Evolutionary conservation across 2,113 vertebrate genomes (phyloP), one percentile per base, ranked within the genome.

Genomic region (Xenopus borealis): DNA sequence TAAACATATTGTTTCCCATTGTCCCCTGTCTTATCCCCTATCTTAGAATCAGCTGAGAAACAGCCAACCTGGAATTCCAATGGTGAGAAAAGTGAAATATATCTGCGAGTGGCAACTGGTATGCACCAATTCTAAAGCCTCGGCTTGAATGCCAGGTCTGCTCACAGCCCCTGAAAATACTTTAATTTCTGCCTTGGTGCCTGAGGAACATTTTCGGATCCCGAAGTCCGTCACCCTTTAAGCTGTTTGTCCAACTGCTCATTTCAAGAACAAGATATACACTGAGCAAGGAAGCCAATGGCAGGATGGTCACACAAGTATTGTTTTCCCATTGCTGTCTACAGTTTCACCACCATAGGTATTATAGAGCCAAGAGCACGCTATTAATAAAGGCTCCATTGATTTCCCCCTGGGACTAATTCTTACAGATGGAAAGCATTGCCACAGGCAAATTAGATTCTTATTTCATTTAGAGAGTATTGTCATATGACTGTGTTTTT

Each of bases 291-390:
- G 4, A 0, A 78, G 82, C 86, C 86, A 83, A 81, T 80, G 82
- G 82, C 80, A 83, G 80, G 62, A 82, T 23, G 86, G 85, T 88
- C 87, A 86, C 87, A 88, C 87, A 88, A 88, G 87, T 88, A 88
- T 88, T 87, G 84, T 88, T 86, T 87, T 84, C 85, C 85, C 82
- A 81, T 78, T 16, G 30, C 80, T 79, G 84, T 86, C 86, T 88
- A 81, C 86, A 69, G 81, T 88, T 88, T 87, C 87, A 88, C 82
- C 75, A 50, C 79, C 59, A 68, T 53, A 80, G 82, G 83, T 86
- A 86, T 84, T 84, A 86, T 74, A 74, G 82, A 64, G 85, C 82
- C 86, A 86, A 76, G 79, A 81, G 79, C 80, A 70, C n/a, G 12
- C 66, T 1, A 72, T 72, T 81, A 86, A 88, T 81, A 88, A 88